Evolutionary conservation across 2,888 invertebrate genomes (phyloP), one percentile per base, ranked within the genome.

Genomic region (Crematogaster levior): DNA sequence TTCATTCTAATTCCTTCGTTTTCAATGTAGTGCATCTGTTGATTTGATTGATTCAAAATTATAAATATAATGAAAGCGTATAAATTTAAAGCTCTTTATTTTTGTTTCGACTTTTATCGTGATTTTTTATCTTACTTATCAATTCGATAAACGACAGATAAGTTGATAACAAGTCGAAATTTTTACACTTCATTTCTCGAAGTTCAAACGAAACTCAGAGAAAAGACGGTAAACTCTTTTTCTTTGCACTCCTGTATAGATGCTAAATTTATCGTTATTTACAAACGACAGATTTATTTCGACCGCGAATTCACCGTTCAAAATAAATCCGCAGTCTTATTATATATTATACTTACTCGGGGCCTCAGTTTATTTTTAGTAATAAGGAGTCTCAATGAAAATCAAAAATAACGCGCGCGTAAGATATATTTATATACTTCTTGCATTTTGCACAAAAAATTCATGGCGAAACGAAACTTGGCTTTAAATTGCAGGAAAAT

Each of bases 311-410:
- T 65, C 68, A n/a, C 12, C n/a, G 61, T 65, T 60, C 21, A 15
- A 70, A 75, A 83, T 65, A 56, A 84, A 84, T 58, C 12, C 48
- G 15, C 34, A 5, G 27, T 40, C 51, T 60, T 61, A 53, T 73
- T 65, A 63, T 63, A 43, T 61, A 46, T 65, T 84, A 73, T 72
- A 77, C 66, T 73, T 73, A 63, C 63, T 60, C 53, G 63, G 74
- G 83, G 74, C 48, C 37, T 40, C 27, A 60, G 61, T 24, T 56
- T 80, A 70, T 83, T 84, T 75, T 51, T 63, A 48, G 48, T 48
- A 21, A 83, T 53, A 56, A 30, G 3, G 34, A 51, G 18, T 70
- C 58, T 61, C 63, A 63, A 80, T 65, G 68, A 68, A 80, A 68
- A 70, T 68, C 40, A 48, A 51, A 79, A 83, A 84, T 83, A 83